These are phyloP conservation scores for Parauchenoglanis ngamensis DNA, from an alignment of 2,797 vertebrate species.

Conservation along the genomic window DNA sequence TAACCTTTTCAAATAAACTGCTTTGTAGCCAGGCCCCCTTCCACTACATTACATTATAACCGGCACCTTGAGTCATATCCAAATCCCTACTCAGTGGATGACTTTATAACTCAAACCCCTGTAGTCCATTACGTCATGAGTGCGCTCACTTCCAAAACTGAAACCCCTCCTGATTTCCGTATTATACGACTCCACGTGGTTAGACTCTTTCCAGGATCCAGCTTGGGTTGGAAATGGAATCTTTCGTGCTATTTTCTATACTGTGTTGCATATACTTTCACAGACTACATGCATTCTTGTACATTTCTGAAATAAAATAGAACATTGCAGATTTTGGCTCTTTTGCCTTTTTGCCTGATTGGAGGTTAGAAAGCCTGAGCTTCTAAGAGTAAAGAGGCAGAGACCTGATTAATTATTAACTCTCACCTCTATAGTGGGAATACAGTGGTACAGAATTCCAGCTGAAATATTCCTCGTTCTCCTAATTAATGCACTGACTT, in stretches of 20 bases:
- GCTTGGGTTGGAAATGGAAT: too few relatives aligned
- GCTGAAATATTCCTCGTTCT: constrained; percentile 6
- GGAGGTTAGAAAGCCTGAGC: constrained; percentile 8
- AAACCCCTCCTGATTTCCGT: background rate
- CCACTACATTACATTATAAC: background rate
- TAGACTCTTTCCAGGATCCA: background rate
- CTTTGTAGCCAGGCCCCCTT: background rate
- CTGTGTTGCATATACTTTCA: background rate
- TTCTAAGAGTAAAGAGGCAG: constrained; percentile 15
- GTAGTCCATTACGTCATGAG: background rate
- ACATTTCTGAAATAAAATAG: background rate
- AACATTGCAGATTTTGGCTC: background rate
- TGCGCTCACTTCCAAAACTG: background rate
- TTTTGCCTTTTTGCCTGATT: background rate
- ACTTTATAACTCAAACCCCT: background rate
- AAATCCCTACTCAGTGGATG: background rate
- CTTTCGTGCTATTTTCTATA: background rate
- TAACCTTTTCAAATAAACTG: background rate
- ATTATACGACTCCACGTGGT: background rate
- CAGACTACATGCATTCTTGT: background rate
- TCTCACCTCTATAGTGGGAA: constrained; percentile 33
- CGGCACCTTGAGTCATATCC: background rate
- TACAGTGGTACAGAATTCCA: background rate
- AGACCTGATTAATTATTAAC: constrained; percentile 50
- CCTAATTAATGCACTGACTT: background rate